Evolutionary conservation across 2,888 invertebrate species (phyloP).

Genomic region (Lomographa bimaculata): DNA sequence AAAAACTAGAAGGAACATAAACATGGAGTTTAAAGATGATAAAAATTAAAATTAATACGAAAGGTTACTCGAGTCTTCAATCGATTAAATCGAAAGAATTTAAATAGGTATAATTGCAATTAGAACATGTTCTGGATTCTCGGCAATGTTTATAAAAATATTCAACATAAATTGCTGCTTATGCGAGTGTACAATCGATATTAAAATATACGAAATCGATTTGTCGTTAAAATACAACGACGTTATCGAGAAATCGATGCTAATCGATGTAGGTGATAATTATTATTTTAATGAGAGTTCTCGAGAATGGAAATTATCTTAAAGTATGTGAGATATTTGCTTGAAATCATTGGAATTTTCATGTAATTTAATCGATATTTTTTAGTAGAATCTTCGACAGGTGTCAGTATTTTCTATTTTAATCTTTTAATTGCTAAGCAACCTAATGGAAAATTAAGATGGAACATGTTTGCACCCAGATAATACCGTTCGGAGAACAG

Average conservation of each 20-base stretch:
- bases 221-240: too few species aligned
- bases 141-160: slow-evolving; percentile 22
- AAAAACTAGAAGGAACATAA: neutral
- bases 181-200: slow-evolving; percentile 10
- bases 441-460: too few species aligned
- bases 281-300: neutral
- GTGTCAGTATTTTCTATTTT: too few species aligned
- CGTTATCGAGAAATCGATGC: slow-evolving; percentile 10
- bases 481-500: too few species aligned
- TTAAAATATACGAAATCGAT: slow-evolving; percentile 12
- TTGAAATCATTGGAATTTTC: neutral
- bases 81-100: slow-evolving; percentile 41
- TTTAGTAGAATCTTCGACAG: too few species aligned
- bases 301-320: neutral
- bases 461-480: too few species aligned
- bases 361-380: too few species aligned
- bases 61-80: slow-evolving; percentile 37
- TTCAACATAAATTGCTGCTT: slow-evolving; percentile 5
- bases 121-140: slow-evolving; percentile 53
- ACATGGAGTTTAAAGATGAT: slow-evolving; percentile 1
- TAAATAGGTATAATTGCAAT: slow-evolving; percentile 56
- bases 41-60: slow-evolving; percentile 21
- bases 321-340: neutral
- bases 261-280: neutral
- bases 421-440: too few species aligned